Evolutionary conservation across 2,797 vertebrate species (phyloP), one percentile per base, ranked within the genome.

Genomic region (Atherinosoma microstoma): DNA sequence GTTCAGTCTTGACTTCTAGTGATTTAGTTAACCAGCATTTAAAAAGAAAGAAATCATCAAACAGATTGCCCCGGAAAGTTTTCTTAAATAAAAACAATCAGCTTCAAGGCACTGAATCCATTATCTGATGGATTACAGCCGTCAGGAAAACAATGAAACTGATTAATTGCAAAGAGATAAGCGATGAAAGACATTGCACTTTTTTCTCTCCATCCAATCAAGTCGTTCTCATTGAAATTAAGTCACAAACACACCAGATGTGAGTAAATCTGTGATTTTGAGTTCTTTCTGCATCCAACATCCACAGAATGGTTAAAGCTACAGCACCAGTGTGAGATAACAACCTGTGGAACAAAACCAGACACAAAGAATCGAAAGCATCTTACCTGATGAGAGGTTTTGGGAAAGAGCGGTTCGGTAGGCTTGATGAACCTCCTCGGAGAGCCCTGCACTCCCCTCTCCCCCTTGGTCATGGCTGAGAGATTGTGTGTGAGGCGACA

Each of bases 351-450:
- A 47, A 36, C 18, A 22, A 10, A 47, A 38, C 35, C 0, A 71
- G 15, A 63, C 36, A 7, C 42, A 20, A 57, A 61, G 29, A 0
- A 34, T 67, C 45, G 2, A 45, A 29, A 38, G n/a, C 53, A 0
- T 38, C 74, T 87, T 92, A 96, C 95, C 94, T 95, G 93, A 58
- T 89, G 84, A 40, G 92, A 83, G 3, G 87, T 67, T 84, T 95
- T 95, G 67, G 88, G 89, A 74, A 92, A 91, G 42, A 90, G 79
- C 1, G 93, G 80, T 13, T 94, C 92, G 0, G 79, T 67, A 42
- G 90, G 84, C 58, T 93, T 94, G 82, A 85, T 79, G 70, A 93
- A 78, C 80, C 87, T 94, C 42, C 88, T 92, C 3, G 77, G 78
- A 24, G 89, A 42, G 72, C 84, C 76, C 67, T 86, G 88, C 1